Evolutionary conservation across 2,888 invertebrate genomes (phyloP), one percentile per base, ranked within the genome.

Genomic region (Lepidocyrtinus sp.): DNA sequence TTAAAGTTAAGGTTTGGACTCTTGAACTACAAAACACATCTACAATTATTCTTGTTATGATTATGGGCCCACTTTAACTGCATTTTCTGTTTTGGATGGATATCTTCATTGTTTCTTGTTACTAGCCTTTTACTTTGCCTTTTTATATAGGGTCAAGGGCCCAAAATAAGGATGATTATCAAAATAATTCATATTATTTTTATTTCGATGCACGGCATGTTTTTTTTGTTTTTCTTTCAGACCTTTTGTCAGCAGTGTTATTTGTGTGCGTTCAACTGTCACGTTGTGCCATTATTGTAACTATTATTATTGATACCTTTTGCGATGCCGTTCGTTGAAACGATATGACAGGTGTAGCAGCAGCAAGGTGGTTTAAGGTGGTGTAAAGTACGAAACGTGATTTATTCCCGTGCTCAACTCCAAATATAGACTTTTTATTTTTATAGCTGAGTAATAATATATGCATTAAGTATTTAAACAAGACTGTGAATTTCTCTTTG

Each of bases 91-190:
- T 17, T 19, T 19, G 36, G 1, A 59, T 59, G 59, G 15, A 59
- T 59, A 59, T 59, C 21, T 2, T 59, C 21, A 21, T 27, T 65
- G 65, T 24, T 46, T 69, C 24, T 3, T n/a, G n/a, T n/a, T n/a
- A n/a, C n/a, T n/a, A n/a, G n/a, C n/a, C n/a, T 46, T 45, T 22
- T 15, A 21, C 22, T 36, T 22, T 36, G 36, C 36, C 5, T 36
- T n/a, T 64, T 64, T 50, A 65, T 59, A 62, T 69, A 75, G 75
- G 75, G 75, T 75, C 75, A 75, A 69, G 75, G 75, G 75, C 75
- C 75, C 63, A 19, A 46, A 59, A 59, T 59, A 59, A 59, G 59
- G 22, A 59, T 59, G 59, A 59, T 59, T 22, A 59, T n/a, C n/a
- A n/a, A n/a, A n/a, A n/a, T n/a, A n/a, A n/a, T 59, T 59, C 50